phyloP scores from a whole-genome alignment of 2,113 vertebrate species.

The Camelus dromedarius region DNA sequence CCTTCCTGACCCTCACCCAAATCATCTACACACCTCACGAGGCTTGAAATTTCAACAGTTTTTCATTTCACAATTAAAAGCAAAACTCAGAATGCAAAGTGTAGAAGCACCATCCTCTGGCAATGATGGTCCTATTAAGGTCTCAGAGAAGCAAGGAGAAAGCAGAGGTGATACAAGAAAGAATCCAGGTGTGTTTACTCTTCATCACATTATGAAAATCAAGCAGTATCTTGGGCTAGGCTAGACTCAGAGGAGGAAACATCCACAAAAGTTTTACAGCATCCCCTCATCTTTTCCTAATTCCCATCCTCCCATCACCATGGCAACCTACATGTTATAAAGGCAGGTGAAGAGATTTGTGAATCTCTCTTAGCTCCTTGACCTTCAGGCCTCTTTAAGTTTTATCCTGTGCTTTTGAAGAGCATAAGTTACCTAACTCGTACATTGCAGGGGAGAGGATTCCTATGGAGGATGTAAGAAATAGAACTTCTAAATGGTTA shows the following conservation, averaged over 20 bases:
- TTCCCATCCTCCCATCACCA: slow-evolving; percentile 26
- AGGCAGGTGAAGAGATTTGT: slow-evolving; percentile 16
- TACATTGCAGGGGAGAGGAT: background rate
- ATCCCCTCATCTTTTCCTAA: slow-evolving; percentile 48
- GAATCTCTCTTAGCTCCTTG: slow-evolving; percentile 55
- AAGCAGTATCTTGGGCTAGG: background rate
- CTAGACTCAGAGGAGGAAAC: background rate
- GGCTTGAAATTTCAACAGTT: background rate
- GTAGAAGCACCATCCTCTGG: background rate
- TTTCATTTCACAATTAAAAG: background rate
- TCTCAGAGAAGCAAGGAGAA: background rate
- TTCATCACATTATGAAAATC: background rate
- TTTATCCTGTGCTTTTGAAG: slow-evolving; percentile 26
- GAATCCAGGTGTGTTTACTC: background rate
- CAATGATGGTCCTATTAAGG: background rate
- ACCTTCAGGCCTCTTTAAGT: slow-evolving; percentile 56
- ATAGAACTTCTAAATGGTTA: slow-evolving; percentile 22
- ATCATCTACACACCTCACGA: background rate
- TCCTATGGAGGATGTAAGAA: background rate
- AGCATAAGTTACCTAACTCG: background rate
- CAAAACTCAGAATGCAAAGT: slow-evolving; percentile 5
- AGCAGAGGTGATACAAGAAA: background rate
- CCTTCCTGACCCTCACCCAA: background rate
- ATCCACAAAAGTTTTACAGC: slow-evolving; percentile 3
- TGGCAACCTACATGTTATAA: slow-evolving; percentile 43